Percentiles rank a stretch among this genome's conserved stretches.
These are phyloP conservation scores for Rousettus madagascariensis DNA, from an alignment of 2,797 vertebrate species.

Conservation along the genomic window DNA sequence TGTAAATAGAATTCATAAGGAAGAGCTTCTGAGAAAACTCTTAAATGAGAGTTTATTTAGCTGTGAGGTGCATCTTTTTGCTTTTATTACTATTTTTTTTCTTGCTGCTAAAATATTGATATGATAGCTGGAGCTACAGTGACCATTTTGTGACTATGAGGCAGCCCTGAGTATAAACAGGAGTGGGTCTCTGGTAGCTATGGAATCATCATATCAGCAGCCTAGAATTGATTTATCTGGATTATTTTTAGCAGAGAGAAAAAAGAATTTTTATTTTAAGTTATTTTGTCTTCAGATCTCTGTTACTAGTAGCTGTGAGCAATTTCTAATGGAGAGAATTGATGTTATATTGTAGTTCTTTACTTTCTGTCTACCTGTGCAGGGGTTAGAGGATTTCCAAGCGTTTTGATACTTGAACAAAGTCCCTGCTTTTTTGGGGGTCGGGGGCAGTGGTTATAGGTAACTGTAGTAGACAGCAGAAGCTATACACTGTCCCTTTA, in stretches of 20 bases:
- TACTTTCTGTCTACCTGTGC: background rate
- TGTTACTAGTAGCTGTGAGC: background rate
- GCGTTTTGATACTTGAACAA: background rate
- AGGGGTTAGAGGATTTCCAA: background rate
- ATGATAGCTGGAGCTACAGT: background rate
- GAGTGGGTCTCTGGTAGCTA: background rate
- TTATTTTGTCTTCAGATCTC: background rate
- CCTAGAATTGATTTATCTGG: background rate
- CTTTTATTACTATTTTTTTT: background rate
- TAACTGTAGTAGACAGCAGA: background rate
- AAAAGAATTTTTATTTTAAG: background rate
- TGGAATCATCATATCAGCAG: background rate
- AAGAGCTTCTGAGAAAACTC: background rate
- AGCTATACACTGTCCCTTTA: background rate
- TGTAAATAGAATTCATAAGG: constrained; percentile 24
- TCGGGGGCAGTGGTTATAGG: background rate
- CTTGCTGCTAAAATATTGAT: background rate
- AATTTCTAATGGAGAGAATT: background rate
- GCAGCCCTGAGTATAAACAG: background rate
- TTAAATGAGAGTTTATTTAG: background rate
- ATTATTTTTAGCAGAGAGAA: background rate
- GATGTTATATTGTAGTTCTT: background rate
- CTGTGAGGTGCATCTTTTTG: background rate
- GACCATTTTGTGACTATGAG: background rate
- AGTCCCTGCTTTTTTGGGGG: background rate